Conservation (phyloP, 2,888 invertebrate species). For the Amphipoea lucens region DNA sequence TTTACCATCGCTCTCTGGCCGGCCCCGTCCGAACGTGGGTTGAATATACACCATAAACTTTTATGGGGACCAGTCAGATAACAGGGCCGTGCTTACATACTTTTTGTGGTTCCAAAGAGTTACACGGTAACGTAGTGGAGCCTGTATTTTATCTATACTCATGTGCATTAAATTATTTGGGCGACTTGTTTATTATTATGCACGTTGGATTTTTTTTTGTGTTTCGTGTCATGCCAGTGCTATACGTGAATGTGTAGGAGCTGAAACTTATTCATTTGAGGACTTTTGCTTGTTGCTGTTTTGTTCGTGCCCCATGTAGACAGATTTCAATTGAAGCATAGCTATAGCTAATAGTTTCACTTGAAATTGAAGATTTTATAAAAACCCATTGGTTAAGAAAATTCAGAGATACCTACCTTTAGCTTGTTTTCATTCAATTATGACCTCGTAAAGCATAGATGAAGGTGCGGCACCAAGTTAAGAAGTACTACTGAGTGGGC, state of each 20-base stretch:
- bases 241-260: slow-evolving; percentile 1
- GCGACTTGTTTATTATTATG: slow-evolving; percentile 26
- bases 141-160: slow-evolving; percentile 35
- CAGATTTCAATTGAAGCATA: neutral
- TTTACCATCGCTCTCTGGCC: slow-evolving; percentile 68
- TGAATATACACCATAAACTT: slow-evolving; percentile 80
- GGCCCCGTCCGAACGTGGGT: slow-evolving; percentile 70
- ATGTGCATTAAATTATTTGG: slow-evolving; percentile 36
- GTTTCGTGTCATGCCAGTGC: neutral
- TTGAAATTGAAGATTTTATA: neutral
- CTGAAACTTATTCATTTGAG: neutral
- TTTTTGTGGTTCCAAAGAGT: slow-evolving; percentile 71
- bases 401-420: neutral
- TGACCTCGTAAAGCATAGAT: neutral
- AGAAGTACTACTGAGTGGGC: slow-evolving; percentile 30
- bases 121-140: slow-evolving; percentile 39
- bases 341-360: neutral
- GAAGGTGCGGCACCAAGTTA: neutral
- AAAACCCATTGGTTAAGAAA: neutral
- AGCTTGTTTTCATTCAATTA: neutral
- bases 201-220: neutral
- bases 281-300: neutral
- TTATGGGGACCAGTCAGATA: slow-evolving; percentile 79
- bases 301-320: neutral
- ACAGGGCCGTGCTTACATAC: slow-evolving; percentile 63